Evolutionary conservation across 2,797 vertebrate genomes (phyloP).

Genomic region (Danio jaintianensis): DNA sequence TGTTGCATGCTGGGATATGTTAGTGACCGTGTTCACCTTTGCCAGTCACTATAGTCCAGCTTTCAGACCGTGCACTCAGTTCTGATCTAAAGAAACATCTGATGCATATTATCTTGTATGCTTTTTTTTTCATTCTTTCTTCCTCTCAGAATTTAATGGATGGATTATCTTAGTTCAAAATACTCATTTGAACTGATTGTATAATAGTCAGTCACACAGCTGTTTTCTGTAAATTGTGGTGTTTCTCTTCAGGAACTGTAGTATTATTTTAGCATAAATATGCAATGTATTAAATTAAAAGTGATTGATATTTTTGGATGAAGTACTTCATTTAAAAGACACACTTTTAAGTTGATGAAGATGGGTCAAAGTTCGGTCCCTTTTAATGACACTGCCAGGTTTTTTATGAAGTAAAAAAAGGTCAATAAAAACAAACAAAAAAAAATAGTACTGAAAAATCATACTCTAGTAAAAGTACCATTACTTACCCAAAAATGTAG

Average conservation of each 20-base stretch:
- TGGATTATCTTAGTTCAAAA: neutral
- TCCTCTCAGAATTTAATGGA: neutral
- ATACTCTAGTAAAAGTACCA: too few relatives aligned
- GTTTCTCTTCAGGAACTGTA: neutral
- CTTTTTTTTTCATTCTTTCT: neutral
- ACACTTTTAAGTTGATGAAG: neutral
- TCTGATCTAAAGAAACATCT: neutral
- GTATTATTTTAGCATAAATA: neutral
- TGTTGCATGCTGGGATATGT: conserved; percentile 16
- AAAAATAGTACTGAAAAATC: too few relatives aligned
- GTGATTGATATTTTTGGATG: neutral
- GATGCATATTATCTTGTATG: neutral
- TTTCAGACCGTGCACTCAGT: neutral
- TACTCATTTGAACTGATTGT: too few relatives aligned
- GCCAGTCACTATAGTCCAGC: neutral
- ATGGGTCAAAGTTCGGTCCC: neutral
- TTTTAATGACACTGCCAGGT: too few relatives aligned
- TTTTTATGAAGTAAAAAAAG: too few relatives aligned
- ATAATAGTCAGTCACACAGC: neutral
- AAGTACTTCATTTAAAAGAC: neutral
- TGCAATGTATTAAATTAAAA: neutral
- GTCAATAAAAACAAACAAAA: too few relatives aligned
- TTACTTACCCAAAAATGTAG: too few relatives aligned
- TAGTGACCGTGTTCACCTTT: conserved; percentile 4
- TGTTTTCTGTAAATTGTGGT: neutral